A percentile compares a stretch with the other conserved stretches of the same genome.
Evolutionary conservation across 2,113 vertebrate species (phyloP).

Genomic region (Heterochromis multidens): DNA sequence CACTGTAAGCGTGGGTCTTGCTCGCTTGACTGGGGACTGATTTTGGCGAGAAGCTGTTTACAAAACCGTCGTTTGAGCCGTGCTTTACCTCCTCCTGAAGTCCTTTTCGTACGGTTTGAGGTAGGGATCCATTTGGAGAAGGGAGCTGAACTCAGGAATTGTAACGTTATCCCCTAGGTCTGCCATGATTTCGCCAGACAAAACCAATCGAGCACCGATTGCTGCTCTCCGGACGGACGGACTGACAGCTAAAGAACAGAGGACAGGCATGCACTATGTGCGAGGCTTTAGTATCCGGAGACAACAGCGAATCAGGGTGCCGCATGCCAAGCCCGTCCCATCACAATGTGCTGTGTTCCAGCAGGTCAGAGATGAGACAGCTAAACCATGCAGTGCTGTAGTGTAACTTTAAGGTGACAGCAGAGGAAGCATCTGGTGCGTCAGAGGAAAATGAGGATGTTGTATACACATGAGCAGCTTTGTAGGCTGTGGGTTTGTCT

Average conservation of each 20-base stretch:
- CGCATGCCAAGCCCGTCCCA: conserved; percentile 34
- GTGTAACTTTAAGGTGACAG: conserved; percentile 61
- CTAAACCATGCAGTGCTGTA: background rate
- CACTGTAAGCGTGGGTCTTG: background rate
- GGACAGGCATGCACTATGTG: background rate
- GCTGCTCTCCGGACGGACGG: background rate
- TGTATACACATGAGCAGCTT: background rate
- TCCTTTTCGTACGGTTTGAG: conserved; percentile 75
- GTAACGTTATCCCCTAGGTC: conserved; percentile 66
- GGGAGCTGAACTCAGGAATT: conserved; percentile 64
- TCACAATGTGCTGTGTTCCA: background rate
- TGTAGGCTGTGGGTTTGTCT: background rate
- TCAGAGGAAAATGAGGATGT: conserved; percentile 6
- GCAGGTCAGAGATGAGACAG: background rate
- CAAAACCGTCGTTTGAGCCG: background rate
- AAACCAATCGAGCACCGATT: conserved; percentile 70
- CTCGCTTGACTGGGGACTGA: background rate
- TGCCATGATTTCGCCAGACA: conserved; percentile 71
- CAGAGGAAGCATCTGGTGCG: background rate
- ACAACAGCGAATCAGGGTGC: conserved; percentile 14
- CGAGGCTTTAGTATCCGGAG: background rate
- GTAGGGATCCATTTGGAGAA: conserved; percentile 74
- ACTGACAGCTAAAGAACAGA: background rate
- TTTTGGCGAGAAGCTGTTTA: background rate
- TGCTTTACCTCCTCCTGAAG: conserved; percentile 79